Percentiles rank a stretch among this genome's conserved stretches.
These are phyloP conservation scores for Pseudococcus jackbeardsleyi DNA, from an alignment of 2,888 invertebrate species.

Conservation along the genomic window DNA sequence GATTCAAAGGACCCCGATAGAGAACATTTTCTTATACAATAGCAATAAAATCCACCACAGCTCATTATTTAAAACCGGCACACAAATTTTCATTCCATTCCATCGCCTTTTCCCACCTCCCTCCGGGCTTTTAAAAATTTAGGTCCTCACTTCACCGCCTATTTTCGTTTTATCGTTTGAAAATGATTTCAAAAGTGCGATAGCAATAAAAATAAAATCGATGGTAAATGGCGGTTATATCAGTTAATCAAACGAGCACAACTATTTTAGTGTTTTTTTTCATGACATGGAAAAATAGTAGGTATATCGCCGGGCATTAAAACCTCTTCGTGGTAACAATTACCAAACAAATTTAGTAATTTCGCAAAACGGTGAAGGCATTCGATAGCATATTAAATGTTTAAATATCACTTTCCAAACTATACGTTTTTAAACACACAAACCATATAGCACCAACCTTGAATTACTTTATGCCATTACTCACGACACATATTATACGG, in stretches of 20 bases:
- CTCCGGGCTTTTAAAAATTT: not conserved
- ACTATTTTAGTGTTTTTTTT: constrained; percentile 17
- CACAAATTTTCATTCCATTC: not conserved
- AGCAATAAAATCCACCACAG: too few species aligned
- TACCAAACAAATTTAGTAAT: constrained; percentile 10
- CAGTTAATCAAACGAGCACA: constrained; percentile 6
- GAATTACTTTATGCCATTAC: constrained; percentile 29
- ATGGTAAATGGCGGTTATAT: not conserved
- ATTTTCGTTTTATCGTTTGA: not conserved
- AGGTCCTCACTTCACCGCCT: not conserved
- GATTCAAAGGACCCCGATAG: too few species aligned
- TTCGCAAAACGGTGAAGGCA: not conserved
- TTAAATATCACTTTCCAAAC: constrained; percentile 40
- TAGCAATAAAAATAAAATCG: constrained; percentile 19
- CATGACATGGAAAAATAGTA: constrained; percentile 9
- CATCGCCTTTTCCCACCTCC: not conserved
- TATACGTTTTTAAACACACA: constrained; percentile 5
- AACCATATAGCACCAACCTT: constrained; percentile 24
- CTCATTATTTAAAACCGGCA: too few species aligned
- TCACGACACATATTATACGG: constrained; percentile 15
- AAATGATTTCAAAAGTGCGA: not conserved
- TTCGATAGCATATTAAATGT: constrained; percentile 37
- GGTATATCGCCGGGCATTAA: not conserved
- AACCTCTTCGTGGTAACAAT: constrained; percentile 28
- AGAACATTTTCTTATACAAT: too few species aligned